Percentiles rank a stretch among this genome's conserved stretches.
Evolutionary conservation across 2,797 vertebrate species (phyloP).

Genomic region (Notamacropus eugenii): DNA sequence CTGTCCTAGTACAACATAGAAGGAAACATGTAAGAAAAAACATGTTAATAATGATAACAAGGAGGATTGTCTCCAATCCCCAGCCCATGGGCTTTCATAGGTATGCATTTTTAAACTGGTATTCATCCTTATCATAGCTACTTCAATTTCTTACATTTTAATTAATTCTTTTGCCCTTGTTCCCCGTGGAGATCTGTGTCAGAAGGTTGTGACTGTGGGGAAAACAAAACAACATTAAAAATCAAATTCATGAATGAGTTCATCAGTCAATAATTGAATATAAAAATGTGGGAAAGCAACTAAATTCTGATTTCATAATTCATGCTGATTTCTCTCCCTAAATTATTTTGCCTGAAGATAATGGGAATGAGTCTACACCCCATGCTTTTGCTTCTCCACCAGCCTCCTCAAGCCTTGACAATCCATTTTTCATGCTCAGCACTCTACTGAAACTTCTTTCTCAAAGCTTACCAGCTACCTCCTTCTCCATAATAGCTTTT

Average conservation of each 20-base stretch:
- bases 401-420: background rate
- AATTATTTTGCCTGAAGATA: background rate
- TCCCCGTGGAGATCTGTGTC: background rate
- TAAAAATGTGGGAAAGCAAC: background rate
- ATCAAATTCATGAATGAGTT: background rate
- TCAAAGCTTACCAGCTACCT: background rate
- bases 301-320: background rate
- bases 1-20: background rate
- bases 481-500: background rate
- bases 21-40: background rate
- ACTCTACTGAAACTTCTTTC: background rate
- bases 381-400: background rate
- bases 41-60: background rate
- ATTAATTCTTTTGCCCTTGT: background rate
- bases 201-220: background rate
- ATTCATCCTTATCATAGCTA: background rate
- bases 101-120: background rate
- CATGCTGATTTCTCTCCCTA: background rate
- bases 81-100: background rate
- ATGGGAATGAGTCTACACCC: slow-evolving; percentile 4
- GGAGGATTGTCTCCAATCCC: background rate
- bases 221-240: background rate
- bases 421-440: background rate
- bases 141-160: background rate
- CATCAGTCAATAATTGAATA: background rate